A percentile compares a stretch with the other conserved stretches of the same genome.
Evolutionary conservation across 2,113 vertebrate genomes (phyloP).

Genomic region (Pleuronectes platessa): DNA sequence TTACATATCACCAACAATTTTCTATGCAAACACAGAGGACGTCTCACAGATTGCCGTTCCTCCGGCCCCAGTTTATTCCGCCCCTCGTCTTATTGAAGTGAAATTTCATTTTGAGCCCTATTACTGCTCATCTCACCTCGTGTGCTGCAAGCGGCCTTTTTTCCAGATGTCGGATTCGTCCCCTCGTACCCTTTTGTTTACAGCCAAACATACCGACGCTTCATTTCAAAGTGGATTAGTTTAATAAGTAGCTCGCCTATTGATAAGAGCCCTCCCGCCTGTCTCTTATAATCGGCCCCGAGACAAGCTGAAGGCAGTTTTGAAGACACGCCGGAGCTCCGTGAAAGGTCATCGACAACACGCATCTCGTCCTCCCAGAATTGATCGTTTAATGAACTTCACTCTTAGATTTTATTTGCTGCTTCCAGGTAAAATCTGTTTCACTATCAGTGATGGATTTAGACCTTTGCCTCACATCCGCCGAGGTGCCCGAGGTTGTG

Average conservation of each 20-base stretch:
- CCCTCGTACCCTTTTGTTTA: conserved; percentile 72
- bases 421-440: conserved; percentile 45
- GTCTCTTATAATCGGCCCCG: conserved; percentile 40
- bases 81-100: conserved; percentile 45
- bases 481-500: conserved; percentile 19
- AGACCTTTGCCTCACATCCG: conserved; percentile 35
- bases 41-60: conserved; percentile 16
- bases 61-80: conserved; percentile 35
- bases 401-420: conserved; percentile 51
- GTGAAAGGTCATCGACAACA: conserved; percentile 64
- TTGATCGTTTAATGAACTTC: conserved; percentile 63
- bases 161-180: conserved; percentile 57
- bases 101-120: conserved; percentile 59
- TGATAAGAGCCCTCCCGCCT: conserved; percentile 39
- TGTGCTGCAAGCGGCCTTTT: conserved; percentile 38
- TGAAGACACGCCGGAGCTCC: conserved; percentile 37
- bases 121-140: conserved; percentile 51
- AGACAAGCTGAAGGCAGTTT: conserved; percentile 49
- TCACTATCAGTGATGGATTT: conserved; percentile 52
- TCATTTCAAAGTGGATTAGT: conserved; percentile 71
- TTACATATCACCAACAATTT: conserved; percentile 16
- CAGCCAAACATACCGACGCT: conserved; percentile 52
- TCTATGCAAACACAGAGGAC: conserved; percentile 10
- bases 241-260: conserved; percentile 56
- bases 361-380: background rate